These are phyloP conservation scores for Apamea epomidion DNA, from an alignment of 2,888 invertebrate genomes.

Conservation along the genomic window DNA sequence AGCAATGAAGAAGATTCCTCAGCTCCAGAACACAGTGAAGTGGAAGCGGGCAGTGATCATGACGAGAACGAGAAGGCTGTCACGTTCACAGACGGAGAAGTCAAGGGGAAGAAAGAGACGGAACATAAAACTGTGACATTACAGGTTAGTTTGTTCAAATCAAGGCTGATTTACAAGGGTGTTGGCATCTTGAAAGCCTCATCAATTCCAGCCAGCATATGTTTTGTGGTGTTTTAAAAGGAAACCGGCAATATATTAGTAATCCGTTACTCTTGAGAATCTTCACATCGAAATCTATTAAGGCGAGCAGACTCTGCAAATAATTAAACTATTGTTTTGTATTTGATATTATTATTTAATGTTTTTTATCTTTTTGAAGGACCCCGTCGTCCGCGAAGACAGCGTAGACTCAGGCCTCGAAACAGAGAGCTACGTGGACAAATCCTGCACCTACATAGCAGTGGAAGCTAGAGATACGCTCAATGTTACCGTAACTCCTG, in stretches of 20 bases:
- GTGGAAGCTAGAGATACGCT: conserved; percentile 92
- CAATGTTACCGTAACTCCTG: conserved; percentile 92
- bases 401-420: conserved; percentile 89
- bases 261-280: background rate
- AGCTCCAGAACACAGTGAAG: conserved; percentile 83
- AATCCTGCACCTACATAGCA: conserved; percentile 92
- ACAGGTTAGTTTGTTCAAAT: conserved; percentile 60
- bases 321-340: background rate
- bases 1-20: conserved; percentile 85
- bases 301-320: background rate
- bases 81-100: conserved; percentile 79
- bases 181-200: background rate
- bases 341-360: too few relatives aligned
- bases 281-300: background rate
- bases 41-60: conserved; percentile 72
- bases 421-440: conserved; percentile 79
- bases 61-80: conserved; percentile 80
- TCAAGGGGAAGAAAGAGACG: conserved; percentile 74
- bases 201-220: background rate
- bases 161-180: background rate
- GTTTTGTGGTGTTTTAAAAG: background rate
- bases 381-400: conserved; percentile 83
- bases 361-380: conserved; percentile 67
- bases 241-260: background rate
- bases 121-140: conserved; percentile 83